Base-by-base conservation (phyloP, 2,888 invertebrate genomes). In the Leistus spinibarbis region DNA sequence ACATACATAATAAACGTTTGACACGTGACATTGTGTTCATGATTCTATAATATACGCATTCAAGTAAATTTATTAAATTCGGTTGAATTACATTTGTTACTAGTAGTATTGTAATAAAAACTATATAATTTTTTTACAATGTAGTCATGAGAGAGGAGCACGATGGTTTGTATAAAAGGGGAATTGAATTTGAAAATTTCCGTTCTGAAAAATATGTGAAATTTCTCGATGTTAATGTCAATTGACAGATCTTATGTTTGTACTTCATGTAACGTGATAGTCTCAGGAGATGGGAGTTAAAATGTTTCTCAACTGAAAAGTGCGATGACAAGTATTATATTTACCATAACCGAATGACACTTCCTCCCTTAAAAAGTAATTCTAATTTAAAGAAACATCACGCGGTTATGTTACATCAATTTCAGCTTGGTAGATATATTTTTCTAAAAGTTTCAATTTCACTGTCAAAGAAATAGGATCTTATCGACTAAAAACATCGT, bases 291-390 rank as follows among this genome's bases (percentile, higher is more conserved):
- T 62, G 22, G 13, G 20, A 19, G 72, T 64, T 65, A 72, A 72
- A 65, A 72, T 66, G 60, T 66, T 66, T 66, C 69, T 27, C 9
- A 16, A 23, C 20, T 40, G 27, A 19, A 22, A 63, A 65, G 27
- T 64, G 24, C 64, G 16, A 9, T 22, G 69, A 17, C 62, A 10
- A 24, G 19, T 60, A 20, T 54, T 40, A 65, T 66, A 24, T 40
- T 65, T 72, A 65, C 72, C 72, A 65, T 72, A 72, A 72, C 65
- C 60, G 66, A 65, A 72, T 72, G 60, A 72, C 65, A 72, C 40
- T 56, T 13, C 40, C 13, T 40, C 40, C 5, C 40, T 40, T 40
- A 40, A 40, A 40, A 40, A 40, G 62, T 65, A 54, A 72, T 72
- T 72, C 66, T 72, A 72, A 72, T 72, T 72, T 40, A 66, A 66